Evolutionary conservation across 2,113 vertebrate genomes (phyloP), one percentile per base, ranked within the genome.

Genomic region (Eulemur macaco): DNA sequence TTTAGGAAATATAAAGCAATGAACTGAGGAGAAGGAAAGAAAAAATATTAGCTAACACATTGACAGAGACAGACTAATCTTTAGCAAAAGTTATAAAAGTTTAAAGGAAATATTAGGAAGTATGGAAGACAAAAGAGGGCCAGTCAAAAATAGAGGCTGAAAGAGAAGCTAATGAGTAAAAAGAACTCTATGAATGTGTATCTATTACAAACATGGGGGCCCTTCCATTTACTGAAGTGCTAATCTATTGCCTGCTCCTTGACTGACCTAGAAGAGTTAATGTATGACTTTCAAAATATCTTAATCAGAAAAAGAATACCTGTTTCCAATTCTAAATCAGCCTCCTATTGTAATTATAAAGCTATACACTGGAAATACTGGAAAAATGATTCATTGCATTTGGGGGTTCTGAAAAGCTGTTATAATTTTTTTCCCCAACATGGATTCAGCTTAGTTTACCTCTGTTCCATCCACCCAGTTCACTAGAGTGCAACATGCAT

Each of bases 1-100:
- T 83, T 78, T 81, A 56, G 29, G 27, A 96, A 89, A 64, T 39
- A 39, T 34, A 42, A 82, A 82, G 10, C 42, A 76, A 29, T 39
- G 25, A 13, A 37, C n/a, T 42, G 50, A 90, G 27, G 64, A 37
- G 58, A 68, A 34, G 42, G 47, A 8, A 1, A 76, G 31, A 20
- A 71, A 56, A 92, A 71, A 31, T 31, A 20, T 12, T 9, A 34
- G 42, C 13, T 78, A 89, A 21, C 31, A 21, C 3, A 23, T 9
- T 23, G 31, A 52, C 7, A 21, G 34, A 78, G 45, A 63, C 23
- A 84, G 60, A 42, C 7, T 54, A 87, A 66, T 66, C 29, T 64
- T 69, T 74, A 37, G 9, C 12, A 89, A 71, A 91, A 77, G 2
- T 17, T 37, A 12, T 71, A 10, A 25, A 69, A 37, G 18, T 80